Conservation (phyloP, 2,113 vertebrate genomes). For the Antennarius striatus region DNA sequence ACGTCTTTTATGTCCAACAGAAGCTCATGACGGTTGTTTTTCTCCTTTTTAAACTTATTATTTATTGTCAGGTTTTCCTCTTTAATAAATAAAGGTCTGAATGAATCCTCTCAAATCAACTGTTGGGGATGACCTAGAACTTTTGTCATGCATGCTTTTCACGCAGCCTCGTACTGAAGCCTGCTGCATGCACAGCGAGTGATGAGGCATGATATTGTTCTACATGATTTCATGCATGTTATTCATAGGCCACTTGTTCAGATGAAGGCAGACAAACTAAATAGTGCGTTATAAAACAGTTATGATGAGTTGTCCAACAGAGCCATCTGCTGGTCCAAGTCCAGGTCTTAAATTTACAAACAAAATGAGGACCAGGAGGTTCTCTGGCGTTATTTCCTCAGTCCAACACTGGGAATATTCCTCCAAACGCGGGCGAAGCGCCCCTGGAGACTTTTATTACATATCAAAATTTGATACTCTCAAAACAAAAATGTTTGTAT, state of each 20-base stretch:
- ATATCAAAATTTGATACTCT: not conserved
- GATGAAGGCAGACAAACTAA: not conserved
- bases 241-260: conserved; percentile 23
- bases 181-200: not conserved
- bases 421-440: not conserved
- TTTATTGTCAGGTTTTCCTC: conserved; percentile 32
- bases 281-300: not conserved
- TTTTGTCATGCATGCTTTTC: too few species aligned
- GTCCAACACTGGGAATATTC: not conserved
- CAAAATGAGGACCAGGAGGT: too few species aligned
- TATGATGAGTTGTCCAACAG: conserved; percentile 36
- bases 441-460: not conserved
- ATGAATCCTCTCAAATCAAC: not conserved
- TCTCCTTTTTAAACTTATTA: conserved; percentile 1
- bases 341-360: too few species aligned
- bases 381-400: too few species aligned
- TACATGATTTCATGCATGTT: conserved; percentile 25
- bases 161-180: not conserved
- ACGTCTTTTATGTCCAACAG: not conserved
- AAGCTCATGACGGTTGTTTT: conserved; percentile 31
- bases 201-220: conserved; percentile 8
- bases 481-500: too few species aligned
- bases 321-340: conserved; percentile 53
- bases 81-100: not conserved
- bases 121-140: not conserved